phyloP scores from a whole-genome alignment of 2,797 vertebrate genomes.

The Clamator glandarius region DNA sequence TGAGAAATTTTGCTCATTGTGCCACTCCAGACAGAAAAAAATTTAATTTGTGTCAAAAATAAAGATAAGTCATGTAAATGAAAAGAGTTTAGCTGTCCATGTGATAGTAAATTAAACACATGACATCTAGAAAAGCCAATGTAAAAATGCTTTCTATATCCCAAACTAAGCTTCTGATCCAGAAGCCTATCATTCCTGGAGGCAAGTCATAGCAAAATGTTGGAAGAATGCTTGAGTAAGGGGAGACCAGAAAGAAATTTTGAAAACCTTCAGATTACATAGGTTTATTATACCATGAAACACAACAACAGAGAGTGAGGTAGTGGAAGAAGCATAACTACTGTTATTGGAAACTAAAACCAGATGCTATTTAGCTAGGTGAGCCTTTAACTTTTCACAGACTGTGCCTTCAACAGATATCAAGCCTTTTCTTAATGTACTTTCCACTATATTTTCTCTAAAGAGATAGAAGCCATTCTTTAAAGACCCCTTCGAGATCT shows the following conservation, averaged over 20 bases:
- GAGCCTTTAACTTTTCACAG: neutral
- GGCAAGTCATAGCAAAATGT: neutral
- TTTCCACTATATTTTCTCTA: neutral
- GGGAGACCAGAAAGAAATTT: neutral
- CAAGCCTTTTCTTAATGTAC: neutral
- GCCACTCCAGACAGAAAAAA: neutral
- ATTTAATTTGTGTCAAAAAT: neutral
- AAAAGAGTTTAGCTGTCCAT: neutral
- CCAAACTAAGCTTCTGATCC: neutral
- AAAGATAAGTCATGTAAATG: neutral
- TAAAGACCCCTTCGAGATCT: neutral
- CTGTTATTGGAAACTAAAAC: neutral
- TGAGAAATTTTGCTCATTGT: neutral
- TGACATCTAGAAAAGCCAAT: neutral
- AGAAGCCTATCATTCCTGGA: neutral
- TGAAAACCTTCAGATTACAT: neutral
- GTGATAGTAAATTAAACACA: neutral
- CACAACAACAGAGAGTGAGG: neutral
- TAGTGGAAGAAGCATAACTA: neutral
- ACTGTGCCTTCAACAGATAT: neutral
- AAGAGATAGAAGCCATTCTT: neutral
- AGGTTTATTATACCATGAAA: neutral
- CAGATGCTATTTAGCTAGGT: neutral
- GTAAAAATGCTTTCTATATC: neutral
- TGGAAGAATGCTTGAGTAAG: neutral